phyloP scores from a whole-genome alignment of 2,113 vertebrate species.

The Pterocles orientalis region DNA sequence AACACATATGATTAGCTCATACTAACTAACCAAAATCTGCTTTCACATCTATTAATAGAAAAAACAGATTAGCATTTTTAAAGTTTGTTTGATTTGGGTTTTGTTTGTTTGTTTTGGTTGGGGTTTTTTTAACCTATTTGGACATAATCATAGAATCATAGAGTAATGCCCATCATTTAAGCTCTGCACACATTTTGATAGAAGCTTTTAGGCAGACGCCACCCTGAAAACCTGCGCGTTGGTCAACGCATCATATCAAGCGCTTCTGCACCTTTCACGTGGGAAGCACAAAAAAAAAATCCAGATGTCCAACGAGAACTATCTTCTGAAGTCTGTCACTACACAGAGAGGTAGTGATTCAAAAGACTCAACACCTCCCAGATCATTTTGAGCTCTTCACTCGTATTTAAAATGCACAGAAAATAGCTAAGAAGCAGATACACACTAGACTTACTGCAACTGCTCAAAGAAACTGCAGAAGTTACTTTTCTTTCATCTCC shows the following conservation, averaged over 20 bases:
- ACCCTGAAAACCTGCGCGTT: not conserved
- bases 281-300: not conserved
- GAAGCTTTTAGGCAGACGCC: not conserved
- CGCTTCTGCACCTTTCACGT: not conserved
- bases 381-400: not conserved
- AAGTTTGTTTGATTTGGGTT: not conserved
- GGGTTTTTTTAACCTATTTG: not conserved
- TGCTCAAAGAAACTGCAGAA: not conserved
- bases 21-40: not conserved
- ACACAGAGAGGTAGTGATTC: not conserved
- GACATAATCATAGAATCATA: not conserved
- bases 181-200: not conserved
- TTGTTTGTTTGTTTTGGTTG: not conserved
- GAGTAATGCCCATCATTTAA: not conserved
- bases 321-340: not conserved
- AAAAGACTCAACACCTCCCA: not conserved
- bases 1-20: not conserved
- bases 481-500: not conserved
- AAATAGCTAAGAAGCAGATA: not conserved
- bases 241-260: rapidly evolving
- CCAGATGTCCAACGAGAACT: too few species aligned
- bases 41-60: not conserved
- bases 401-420: not conserved
- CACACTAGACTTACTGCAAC: not conserved
- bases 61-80: rapidly evolving